phyloP scores from a whole-genome alignment of 1,140 invertebrate genomes.

The Drosophila cardini region DNA sequence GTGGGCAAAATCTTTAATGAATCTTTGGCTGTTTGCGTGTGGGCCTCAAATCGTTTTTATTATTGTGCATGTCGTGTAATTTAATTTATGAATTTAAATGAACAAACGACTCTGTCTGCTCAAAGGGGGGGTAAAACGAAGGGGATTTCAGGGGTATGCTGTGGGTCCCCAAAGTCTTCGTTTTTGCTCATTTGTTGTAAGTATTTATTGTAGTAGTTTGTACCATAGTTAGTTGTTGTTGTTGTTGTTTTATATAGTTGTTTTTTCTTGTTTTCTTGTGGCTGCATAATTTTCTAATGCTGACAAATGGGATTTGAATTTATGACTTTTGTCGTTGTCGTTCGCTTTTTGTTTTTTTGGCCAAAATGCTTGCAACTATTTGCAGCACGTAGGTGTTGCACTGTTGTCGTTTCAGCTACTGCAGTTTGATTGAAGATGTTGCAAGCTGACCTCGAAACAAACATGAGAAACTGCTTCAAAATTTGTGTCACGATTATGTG shows the following conservation, averaged over 20 bases:
- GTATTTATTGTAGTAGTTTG: conserved; percentile 34
- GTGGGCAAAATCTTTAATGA: conserved; percentile 65
- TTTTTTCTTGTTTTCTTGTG: conserved; percentile 29
- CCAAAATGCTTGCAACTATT: conserved; percentile 37
- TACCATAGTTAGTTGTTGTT: conserved; percentile 40
- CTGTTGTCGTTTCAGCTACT: conserved; percentile 30
- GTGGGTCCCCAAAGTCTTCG: conserved; percentile 30
- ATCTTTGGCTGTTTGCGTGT: conserved; percentile 74
- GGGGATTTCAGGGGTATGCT: background rate
- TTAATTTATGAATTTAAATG: conserved; percentile 82
- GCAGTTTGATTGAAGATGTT: conserved; percentile 78
- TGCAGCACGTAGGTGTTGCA: conserved; percentile 73
- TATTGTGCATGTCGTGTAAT: conserved; percentile 83
- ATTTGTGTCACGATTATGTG: conserved; percentile 38
- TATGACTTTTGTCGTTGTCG: conserved; percentile 69
- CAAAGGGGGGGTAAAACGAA: background rate
- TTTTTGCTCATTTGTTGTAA: conserved; percentile 35
- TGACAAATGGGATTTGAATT: conserved; percentile 83
- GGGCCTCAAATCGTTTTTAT: conserved; percentile 82
- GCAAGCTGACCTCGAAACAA: conserved; percentile 72
- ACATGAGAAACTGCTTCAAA: conserved; percentile 55
- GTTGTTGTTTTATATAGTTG: too few species aligned
- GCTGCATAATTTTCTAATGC: conserved; percentile 82
- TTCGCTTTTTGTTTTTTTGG: conserved; percentile 20
- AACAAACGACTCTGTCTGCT: conserved; percentile 57